These are phyloP conservation scores for Lynx canadensis DNA, from an alignment of 2,113 vertebrate genomes.

Conservation along the genomic window DNA sequence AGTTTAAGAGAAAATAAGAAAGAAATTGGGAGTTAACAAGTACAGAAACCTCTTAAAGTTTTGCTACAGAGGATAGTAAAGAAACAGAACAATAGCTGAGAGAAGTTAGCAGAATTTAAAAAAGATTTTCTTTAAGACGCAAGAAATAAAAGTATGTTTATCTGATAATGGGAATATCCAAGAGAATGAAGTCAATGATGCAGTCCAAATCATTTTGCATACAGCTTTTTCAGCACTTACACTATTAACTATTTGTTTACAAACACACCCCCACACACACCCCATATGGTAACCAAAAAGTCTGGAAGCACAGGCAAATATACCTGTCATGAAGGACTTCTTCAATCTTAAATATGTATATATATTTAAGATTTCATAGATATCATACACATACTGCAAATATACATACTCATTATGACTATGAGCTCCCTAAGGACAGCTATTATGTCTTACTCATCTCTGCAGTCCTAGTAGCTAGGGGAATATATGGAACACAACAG, in stretches of 20 bases:
- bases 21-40: not conserved
- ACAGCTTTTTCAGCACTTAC: not conserved
- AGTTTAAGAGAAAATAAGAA: slow-evolving; percentile 20
- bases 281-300: not conserved
- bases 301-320: not conserved
- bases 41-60: not conserved
- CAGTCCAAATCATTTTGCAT: not conserved
- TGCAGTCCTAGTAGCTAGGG: not conserved
- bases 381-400: not conserved
- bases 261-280: not conserved
- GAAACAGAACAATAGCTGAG: not conserved
- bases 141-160: slow-evolving; percentile 47
- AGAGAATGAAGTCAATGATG: slow-evolving; percentile 23
- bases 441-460: slow-evolving; percentile 29
- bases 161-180: not conserved
- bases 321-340: not conserved
- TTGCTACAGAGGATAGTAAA: not conserved
- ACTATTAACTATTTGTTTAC: not conserved
- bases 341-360: not conserved
- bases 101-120: not conserved
- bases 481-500: not conserved
- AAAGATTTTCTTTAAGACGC: not conserved
- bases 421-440: not conserved
- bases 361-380: slow-evolving; percentile 9
- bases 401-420: not conserved